Percentiles rank a stretch among this genome's conserved stretches.
These are phyloP conservation scores for Chaetogeoica ovagalla DNA, from an alignment of 2,888 invertebrate species.

Conservation along the genomic window DNA sequence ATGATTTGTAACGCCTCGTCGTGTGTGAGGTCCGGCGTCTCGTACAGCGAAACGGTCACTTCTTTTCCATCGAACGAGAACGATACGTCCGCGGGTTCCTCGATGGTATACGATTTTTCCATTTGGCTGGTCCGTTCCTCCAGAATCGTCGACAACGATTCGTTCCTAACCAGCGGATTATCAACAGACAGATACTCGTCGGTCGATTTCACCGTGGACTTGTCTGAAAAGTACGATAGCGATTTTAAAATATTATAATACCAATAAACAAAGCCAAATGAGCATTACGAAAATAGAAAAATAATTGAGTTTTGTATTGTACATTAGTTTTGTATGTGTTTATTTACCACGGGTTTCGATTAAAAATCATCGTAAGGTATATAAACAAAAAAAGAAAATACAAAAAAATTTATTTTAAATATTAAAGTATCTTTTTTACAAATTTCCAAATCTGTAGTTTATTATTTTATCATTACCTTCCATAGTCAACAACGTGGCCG, in stretches of 20 bases:
- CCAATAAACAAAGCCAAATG: neutral
- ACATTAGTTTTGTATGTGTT: no score
- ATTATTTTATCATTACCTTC: conserved; percentile 66
- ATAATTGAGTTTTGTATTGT: no score
- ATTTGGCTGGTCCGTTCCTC: conserved; percentile 88
- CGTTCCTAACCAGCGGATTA: conserved; percentile 55
- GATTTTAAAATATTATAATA: neutral
- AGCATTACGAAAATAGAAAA: no score
- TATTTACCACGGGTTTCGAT: no score
- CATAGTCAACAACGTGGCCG: conserved; percentile 83
- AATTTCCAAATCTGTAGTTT: no score
- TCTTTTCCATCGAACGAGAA: conserved; percentile 91
- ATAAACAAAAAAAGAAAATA: no score
- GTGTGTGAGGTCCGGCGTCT: conserved; percentile 89
- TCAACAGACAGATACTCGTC: conserved; percentile 38
- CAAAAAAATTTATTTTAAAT: no score
- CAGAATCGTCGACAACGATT: conserved; percentile 87
- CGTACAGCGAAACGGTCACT: conserved; percentile 86
- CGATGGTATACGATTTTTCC: conserved; percentile 68
- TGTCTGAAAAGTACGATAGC: conserved; percentile 10
- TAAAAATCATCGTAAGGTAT: no score
- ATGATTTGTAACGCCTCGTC: conserved; percentile 89
- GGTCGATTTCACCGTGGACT: conserved; percentile 42
- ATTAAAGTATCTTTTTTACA: no score
- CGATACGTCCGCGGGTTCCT: conserved; percentile 83